Percentiles rank a stretch among this genome's conserved stretches.
Conservation (phyloP, 1,140 invertebrate species). For the Agrilus planipennis region DNA sequence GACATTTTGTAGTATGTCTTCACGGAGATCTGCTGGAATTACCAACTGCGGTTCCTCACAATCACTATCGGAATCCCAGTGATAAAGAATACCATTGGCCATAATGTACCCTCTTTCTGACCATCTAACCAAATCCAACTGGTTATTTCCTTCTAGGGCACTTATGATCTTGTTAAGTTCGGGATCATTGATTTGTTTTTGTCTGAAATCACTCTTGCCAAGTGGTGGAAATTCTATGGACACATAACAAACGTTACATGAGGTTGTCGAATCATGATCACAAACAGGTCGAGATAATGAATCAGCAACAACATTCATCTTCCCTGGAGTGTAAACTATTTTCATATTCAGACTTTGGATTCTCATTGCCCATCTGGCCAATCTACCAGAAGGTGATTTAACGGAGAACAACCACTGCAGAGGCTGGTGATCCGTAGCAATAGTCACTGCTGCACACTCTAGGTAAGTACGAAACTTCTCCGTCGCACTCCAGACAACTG, state of each 20-base stretch:
- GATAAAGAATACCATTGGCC: slow-evolving; percentile 16
- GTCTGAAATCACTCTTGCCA: slow-evolving; percentile 11
- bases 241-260: slow-evolving; percentile 10
- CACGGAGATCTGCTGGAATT: slow-evolving; percentile 9
- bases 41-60: slow-evolving; percentile 11
- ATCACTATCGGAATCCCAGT: slow-evolving; percentile 9
- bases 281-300: neutral
- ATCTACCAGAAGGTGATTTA: slow-evolving; percentile 15
- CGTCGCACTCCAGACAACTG: too few species aligned
- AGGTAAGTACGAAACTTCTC: slow-evolving; percentile 26
- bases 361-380: slow-evolving; percentile 17
- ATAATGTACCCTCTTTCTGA: slow-evolving; percentile 16
- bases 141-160: neutral
- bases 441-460: slow-evolving; percentile 24
- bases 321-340: slow-evolving; percentile 12
- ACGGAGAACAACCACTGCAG: slow-evolving; percentile 9
- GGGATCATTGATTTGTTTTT: slow-evolving; percentile 10
- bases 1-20: slow-evolving; percentile 12
- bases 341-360: slow-evolving; percentile 8
- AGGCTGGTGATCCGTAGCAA: slow-evolving; percentile 23
- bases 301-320: slow-evolving; percentile 1
- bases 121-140: slow-evolving; percentile 6
- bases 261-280: neutral
- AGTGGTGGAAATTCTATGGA: slow-evolving; percentile 13
- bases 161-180: slow-evolving; percentile 6